A percentile compares a stretch with the other conserved stretches of the same genome.
phyloP scores from a whole-genome alignment of 2,888 invertebrate genomes.

The Acleris laterana region DNA sequence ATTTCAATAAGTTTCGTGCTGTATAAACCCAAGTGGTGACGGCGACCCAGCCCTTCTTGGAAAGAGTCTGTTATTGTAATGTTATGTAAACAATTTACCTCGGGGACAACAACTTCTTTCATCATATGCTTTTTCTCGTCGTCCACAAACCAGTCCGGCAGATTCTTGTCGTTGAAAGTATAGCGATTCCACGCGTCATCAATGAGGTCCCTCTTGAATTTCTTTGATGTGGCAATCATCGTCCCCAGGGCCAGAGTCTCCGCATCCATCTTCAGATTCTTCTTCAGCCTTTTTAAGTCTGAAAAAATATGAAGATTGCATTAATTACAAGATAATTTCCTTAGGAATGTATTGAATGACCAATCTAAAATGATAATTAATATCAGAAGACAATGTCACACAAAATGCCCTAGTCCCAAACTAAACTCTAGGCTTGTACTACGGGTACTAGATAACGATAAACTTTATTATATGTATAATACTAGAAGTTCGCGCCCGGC shows the following conservation, averaged over 20 bases:
- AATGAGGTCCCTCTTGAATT: slow-evolving; percentile 93
- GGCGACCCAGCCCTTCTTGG: too few species aligned
- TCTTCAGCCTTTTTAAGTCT: slow-evolving; percentile 80
- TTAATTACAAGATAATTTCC: not conserved
- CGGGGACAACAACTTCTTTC: slow-evolving; percentile 92
- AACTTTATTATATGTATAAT: too few species aligned
- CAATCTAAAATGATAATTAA: too few species aligned
- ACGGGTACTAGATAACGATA: too few species aligned
- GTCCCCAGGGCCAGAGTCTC: slow-evolving; percentile 97
- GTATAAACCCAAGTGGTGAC: too few species aligned
- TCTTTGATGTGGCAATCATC: slow-evolving; percentile 94
- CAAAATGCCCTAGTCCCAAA: too few species aligned
- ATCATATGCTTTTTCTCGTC: slow-evolving; percentile 97
- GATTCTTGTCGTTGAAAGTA: slow-evolving; percentile 94
- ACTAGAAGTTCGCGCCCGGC: too few species aligned
- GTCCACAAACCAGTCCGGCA: slow-evolving; percentile 98
- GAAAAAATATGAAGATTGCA: slow-evolving; percentile 42
- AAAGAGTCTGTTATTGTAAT: not conserved
- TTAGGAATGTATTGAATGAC: too few species aligned
- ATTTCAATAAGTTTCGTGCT: too few species aligned
- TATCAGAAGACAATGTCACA: too few species aligned
- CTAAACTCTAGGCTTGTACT: too few species aligned
- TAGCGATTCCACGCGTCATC: slow-evolving; percentile 97
- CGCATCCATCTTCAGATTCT: slow-evolving; percentile 90
- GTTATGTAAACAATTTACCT: slow-evolving; percentile 73